These are phyloP conservation scores for Brachionus sp. DNA, from an alignment of 1,140 invertebrate species.

Conservation along the genomic window DNA sequence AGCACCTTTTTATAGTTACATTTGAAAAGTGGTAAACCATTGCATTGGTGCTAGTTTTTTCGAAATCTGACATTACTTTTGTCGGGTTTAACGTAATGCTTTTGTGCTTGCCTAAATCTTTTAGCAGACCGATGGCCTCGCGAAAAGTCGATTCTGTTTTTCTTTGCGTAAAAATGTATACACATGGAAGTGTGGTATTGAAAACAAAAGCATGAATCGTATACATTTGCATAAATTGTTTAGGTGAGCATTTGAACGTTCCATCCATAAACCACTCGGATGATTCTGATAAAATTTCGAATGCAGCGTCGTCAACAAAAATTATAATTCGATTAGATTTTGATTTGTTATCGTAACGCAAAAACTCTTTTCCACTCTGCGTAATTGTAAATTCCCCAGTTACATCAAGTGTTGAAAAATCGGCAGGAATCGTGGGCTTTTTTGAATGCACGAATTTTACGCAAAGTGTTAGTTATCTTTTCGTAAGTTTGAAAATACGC, in stretches of 20 bases:
- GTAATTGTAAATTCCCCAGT: neutral
- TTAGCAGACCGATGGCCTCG: neutral
- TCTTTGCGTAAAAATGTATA: conserved; percentile 14
- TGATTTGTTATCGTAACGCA: neutral
- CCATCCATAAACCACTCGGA: neutral
- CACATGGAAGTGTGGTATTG: conserved; percentile 1
- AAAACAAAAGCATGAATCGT: neutral
- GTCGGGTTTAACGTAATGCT: neutral
- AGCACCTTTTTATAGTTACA: neutral
- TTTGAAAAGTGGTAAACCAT: neutral
- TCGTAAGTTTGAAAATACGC: neutral
- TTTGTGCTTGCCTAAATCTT: neutral
- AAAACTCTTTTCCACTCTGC: neutral
- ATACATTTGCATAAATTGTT: conserved; percentile 6
- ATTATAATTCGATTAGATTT: neutral
- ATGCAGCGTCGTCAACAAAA: neutral
- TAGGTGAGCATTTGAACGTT: neutral
- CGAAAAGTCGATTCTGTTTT: neutral
- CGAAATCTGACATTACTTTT: neutral
- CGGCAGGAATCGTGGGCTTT: neutral
- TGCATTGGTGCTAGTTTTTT: neutral
- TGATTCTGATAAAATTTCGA: neutral
- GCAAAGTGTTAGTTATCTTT: neutral
- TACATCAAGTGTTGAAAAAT: neutral
- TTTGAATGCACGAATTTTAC: neutral